A percentile compares a stretch with the other conserved stretches of the same genome.
These are phyloP conservation scores for Scarus forsteni DNA, from an alignment of 2,797 vertebrate species.

Conservation along the genomic window DNA sequence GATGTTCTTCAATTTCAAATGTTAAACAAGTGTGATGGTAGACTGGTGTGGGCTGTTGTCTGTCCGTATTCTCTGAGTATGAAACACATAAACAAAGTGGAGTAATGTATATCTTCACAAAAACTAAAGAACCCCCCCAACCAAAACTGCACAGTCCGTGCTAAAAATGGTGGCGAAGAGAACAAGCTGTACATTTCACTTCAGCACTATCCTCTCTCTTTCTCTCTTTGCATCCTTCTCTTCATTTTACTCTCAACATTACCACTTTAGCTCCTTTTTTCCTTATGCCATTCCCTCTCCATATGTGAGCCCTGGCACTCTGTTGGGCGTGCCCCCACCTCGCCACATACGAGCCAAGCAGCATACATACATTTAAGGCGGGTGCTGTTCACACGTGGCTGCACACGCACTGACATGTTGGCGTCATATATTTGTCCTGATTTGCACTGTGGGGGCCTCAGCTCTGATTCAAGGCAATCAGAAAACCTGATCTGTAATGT, in stretches of 20 bases:
- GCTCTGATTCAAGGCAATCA: conserved; percentile 11
- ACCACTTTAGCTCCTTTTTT: conserved; percentile 48
- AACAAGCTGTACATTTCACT: conserved; percentile 68
- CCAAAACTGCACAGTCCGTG: conserved; percentile 32
- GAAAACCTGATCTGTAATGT: conserved; percentile 9
- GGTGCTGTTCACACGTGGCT: conserved; percentile 59
- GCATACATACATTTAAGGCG: conserved; percentile 52
- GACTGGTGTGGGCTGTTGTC: conserved; percentile 26
- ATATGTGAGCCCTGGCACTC: conserved; percentile 66
- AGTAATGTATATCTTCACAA: conserved; percentile 17
- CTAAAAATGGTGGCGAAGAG: conserved; percentile 51
- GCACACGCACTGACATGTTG: conserved; percentile 50
- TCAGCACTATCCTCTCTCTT: conserved; percentile 29
- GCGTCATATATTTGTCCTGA: conserved; percentile 38
- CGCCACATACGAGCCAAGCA: conserved; percentile 34
- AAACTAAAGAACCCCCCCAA: conserved; percentile 25
- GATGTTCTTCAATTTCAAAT: background rate
- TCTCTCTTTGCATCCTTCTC: conserved; percentile 32
- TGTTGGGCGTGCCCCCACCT: conserved; percentile 72
- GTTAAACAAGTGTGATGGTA: background rate
- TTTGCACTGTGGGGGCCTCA: conserved; percentile 38
- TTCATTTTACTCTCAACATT: conserved; percentile 59
- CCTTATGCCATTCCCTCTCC: conserved; percentile 58
- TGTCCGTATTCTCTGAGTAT: conserved; percentile 1
- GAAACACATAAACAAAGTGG: background rate